Evolutionary conservation across 1,140 invertebrate genomes (phyloP).

Genomic region (Aphelenchoides fujianensis): DNA sequence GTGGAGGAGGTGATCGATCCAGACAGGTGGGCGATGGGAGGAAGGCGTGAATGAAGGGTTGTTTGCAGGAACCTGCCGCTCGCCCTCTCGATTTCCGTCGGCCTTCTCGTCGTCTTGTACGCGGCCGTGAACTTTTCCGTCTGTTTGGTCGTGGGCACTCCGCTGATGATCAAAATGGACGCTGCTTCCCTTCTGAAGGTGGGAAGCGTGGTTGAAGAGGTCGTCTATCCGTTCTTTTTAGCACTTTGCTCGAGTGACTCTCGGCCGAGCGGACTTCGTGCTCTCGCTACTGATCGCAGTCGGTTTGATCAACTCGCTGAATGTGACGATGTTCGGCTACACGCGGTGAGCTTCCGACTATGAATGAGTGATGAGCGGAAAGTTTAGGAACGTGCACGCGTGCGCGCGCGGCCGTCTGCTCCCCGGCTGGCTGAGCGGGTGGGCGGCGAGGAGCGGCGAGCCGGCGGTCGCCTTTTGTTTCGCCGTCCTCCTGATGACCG

Average conservation of each 20-base stretch:
- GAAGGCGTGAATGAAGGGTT: background rate
- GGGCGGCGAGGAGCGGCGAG: background rate
- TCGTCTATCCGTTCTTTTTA: background rate
- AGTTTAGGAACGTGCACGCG: slow-evolving; percentile 1
- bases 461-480: background rate
- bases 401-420: background rate
- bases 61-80: slow-evolving; percentile 5
- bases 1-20: slow-evolving; percentile 8
- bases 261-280: background rate
- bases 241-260: background rate
- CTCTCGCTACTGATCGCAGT: background rate
- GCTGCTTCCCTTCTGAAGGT: background rate
- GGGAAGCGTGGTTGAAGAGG: background rate
- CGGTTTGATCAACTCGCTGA: background rate
- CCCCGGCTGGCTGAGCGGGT: background rate
- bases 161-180: background rate
- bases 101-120: background rate
- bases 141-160: slow-evolving; percentile 1
- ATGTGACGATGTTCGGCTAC: background rate
- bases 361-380: background rate
- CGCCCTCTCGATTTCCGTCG: background rate
- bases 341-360: background rate
- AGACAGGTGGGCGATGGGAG: background rate
- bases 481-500: background rate
- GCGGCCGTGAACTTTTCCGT: background rate